phyloP scores from a whole-genome alignment of 2,888 invertebrate genomes.

The Melipona bicolor region DNA sequence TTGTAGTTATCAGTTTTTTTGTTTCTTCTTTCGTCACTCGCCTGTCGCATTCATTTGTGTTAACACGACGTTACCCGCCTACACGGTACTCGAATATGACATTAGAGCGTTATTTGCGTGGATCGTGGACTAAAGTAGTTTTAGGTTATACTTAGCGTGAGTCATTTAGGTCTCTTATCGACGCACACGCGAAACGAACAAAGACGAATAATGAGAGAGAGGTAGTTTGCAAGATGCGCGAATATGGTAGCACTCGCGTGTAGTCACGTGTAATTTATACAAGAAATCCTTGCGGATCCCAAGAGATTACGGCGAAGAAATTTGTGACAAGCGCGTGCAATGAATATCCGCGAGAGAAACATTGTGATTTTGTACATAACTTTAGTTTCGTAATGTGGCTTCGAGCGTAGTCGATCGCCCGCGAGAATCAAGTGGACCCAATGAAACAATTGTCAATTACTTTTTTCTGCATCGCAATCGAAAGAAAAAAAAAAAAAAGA shows the following conservation, averaged over 20 bases:
- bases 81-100: slow-evolving; percentile 50
- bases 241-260: slow-evolving; percentile 29
- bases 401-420: slow-evolving; percentile 46
- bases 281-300: slow-evolving; percentile 37
- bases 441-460: slow-evolving; percentile 65
- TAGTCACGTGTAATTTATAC: slow-evolving; percentile 60
- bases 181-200: slow-evolving; percentile 39
- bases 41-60: slow-evolving; percentile 29
- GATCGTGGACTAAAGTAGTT: slow-evolving; percentile 49
- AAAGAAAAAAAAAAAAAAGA: not conserved
- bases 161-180: slow-evolving; percentile 39
- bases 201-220: slow-evolving; percentile 25
- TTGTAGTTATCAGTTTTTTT: not conserved
- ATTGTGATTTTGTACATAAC: slow-evolving; percentile 72
- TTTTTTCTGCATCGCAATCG: slow-evolving; percentile 27
- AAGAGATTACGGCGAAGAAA: slow-evolving; percentile 46
- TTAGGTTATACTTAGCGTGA: slow-evolving; percentile 39
- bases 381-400: slow-evolving; percentile 60
- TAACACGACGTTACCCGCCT: slow-evolving; percentile 28
- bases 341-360: slow-evolving; percentile 26
- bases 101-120: slow-evolving; percentile 28
- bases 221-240: slow-evolving; percentile 40
- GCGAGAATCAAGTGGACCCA: slow-evolving; percentile 49
- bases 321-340: not conserved
- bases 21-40: slow-evolving; percentile 27